Percentiles rank a stretch among this genome's conserved stretches.
These are phyloP conservation scores for Cyphomyrus plagiostoma DNA, from an alignment of 2,113 vertebrate species.

Conservation along the genomic window DNA sequence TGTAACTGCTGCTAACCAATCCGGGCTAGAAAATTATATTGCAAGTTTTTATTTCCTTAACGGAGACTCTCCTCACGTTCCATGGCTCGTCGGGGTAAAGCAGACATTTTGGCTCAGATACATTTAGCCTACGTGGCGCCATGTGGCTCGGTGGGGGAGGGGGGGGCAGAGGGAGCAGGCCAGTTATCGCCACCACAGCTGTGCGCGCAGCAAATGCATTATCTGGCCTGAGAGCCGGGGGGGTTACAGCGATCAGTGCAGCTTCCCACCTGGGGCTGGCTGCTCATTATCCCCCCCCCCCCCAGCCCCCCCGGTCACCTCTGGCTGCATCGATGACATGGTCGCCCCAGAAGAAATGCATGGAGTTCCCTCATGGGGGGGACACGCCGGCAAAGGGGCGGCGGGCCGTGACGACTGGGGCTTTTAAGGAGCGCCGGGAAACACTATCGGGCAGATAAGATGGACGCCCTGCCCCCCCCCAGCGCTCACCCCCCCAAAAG, in stretches of 20 bases:
- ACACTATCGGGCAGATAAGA: conserved; percentile 37
- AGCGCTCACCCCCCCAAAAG: conserved; percentile 18
- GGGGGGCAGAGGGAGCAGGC: too few species aligned
- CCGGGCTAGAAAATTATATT: not conserved
- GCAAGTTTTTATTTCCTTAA: not conserved
- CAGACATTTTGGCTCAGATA: not conserved
- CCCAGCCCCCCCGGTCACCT: not conserved
- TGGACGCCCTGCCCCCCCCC: conserved; percentile 13
- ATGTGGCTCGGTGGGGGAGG: not conserved
- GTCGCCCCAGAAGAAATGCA: not conserved
- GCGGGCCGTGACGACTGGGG: not conserved
- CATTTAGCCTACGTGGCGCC: not conserved
- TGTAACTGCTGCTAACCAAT: not conserved
- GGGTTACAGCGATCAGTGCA: too few species aligned
- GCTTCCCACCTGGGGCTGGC: not conserved
- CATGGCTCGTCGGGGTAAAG: not conserved
- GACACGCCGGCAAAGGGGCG: not conserved
- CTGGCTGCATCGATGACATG: not conserved
- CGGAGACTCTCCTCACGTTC: not conserved
- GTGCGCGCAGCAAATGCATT: not conserved
- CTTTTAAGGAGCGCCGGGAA: conserved; percentile 28
- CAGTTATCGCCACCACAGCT: not conserved
- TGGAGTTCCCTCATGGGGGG: not conserved
- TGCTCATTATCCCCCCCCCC: not conserved
- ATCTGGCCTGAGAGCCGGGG: not conserved